Percentiles rank a stretch among this genome's conserved stretches.
Conservation (phyloP, 1,140 invertebrate genomes). For the Lysiphlebus fabarum region DNA sequence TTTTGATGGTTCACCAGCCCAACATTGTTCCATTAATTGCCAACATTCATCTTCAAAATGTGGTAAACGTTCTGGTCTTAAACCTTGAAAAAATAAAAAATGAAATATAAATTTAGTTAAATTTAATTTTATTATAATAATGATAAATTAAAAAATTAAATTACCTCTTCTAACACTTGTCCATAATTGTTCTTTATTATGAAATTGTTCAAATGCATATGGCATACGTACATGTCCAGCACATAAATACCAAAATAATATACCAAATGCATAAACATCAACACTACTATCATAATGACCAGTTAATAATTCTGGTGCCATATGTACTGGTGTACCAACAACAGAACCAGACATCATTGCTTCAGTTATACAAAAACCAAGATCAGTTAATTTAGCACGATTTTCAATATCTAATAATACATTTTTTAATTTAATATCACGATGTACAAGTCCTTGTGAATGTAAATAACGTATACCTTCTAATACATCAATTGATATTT, state of each 20-base stretch:
- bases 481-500: conserved; percentile 80
- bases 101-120: conserved; percentile 18
- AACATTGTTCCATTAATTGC: conserved; percentile 82
- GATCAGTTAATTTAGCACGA: conserved; percentile 81
- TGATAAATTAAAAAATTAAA: conserved; percentile 13
- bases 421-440: conserved; percentile 90
- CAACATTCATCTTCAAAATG: conserved; percentile 79
- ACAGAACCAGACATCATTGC: conserved; percentile 87
- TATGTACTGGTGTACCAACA: conserved; percentile 87
- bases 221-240: conserved; percentile 79
- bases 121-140: conserved; percentile 5
- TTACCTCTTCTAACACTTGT: conserved; percentile 78
- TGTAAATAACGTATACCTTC: conserved; percentile 85
- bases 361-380: conserved; percentile 89
- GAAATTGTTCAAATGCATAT: conserved; percentile 79
- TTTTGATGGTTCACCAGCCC: conserved; percentile 71
- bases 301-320: conserved; percentile 85
- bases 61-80: conserved; percentile 72
- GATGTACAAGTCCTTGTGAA: conserved; percentile 81
- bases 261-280: conserved; percentile 89
- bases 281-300: conserved; percentile 82
- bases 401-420: conserved; percentile 74
- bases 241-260: conserved; percentile 89
- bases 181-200: conserved; percentile 87
- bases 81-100: conserved; percentile 51